Percentiles rank a stretch among this genome's conserved stretches.
Evolutionary conservation across 2,113 vertebrate species (phyloP).

Genomic region (Periophthalmodon schlosseri): DNA sequence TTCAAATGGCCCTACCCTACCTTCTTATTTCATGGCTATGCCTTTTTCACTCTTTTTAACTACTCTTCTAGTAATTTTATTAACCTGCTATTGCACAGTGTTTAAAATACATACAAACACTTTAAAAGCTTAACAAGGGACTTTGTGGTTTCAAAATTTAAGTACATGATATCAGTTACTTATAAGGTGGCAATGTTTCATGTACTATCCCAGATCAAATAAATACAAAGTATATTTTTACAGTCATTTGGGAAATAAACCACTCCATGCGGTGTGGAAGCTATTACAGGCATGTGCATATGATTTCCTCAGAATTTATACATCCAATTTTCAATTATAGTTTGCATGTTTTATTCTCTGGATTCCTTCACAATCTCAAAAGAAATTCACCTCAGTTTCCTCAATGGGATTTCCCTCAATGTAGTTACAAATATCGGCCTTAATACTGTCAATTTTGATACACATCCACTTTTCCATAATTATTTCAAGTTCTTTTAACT

Average conservation of each 20-base stretch:
- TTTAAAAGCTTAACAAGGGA: neutral
- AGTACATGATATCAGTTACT: neutral
- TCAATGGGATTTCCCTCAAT: neutral
- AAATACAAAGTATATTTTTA: neutral
- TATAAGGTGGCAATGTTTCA: neutral
- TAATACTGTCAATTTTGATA: slow-evolving; percentile 1
- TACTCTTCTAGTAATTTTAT: too few relatives aligned
- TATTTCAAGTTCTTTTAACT: neutral
- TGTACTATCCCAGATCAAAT: neutral
- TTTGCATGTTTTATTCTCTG: slow-evolving; percentile 1
- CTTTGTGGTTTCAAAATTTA: neutral
- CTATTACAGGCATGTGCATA: neutral
- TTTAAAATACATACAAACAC: neutral
- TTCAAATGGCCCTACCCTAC: too few relatives aligned
- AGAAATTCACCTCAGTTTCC: neutral
- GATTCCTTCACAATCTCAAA: neutral
- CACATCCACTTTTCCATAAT: neutral
- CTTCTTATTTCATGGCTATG: neutral
- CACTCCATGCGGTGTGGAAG: too few relatives aligned
- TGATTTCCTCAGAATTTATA: neutral
- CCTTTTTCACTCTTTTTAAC: neutral
- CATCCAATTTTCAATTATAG: too few relatives aligned
- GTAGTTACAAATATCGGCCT: neutral
- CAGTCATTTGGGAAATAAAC: neutral
- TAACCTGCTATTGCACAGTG: too few relatives aligned